Evolutionary conservation across 2,888 invertebrate genomes (phyloP).

Genomic region (Cyrtodaria siliqua): DNA sequence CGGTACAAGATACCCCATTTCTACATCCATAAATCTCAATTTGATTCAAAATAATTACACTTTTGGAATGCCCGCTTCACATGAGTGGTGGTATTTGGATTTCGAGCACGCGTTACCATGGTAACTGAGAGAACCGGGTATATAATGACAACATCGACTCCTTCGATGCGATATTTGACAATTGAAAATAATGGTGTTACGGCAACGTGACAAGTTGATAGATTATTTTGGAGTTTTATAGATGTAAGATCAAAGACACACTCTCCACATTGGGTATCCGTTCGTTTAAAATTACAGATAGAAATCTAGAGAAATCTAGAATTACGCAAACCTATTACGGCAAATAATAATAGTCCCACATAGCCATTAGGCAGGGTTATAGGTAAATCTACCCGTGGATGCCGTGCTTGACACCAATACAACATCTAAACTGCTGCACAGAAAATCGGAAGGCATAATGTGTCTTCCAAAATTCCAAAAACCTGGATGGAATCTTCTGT

Average conservation of each 20-base stretch:
- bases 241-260: slow-evolving; percentile 34
- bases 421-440: too few relatives aligned
- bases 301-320: slow-evolving; percentile 34
- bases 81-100: slow-evolving; percentile 10
- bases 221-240: slow-evolving; percentile 18
- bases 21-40: slow-evolving; percentile 23
- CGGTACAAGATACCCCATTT: slow-evolving; percentile 21
- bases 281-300: slow-evolving; percentile 19
- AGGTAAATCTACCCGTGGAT: too few relatives aligned
- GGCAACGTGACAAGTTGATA: slow-evolving; percentile 33
- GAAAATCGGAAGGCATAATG: too few relatives aligned
- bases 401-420: too few relatives aligned
- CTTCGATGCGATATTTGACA: slow-evolving; percentile 18
- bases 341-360: slow-evolving; percentile 31
- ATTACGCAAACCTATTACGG: slow-evolving; percentile 34
- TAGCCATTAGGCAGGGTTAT: background rate
- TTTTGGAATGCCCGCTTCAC: slow-evolving; percentile 10
- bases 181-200: slow-evolving; percentile 7
- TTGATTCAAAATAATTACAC: slow-evolving; percentile 28
- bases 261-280: slow-evolving; percentile 12
- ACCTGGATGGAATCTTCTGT: too few relatives aligned
- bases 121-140: background rate
- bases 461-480: too few relatives aligned
- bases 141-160: slow-evolving; percentile 29
- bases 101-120: slow-evolving; percentile 3